These are phyloP conservation scores for Lycopodina hypogea DNA, from an alignment of 37 sponge, comb jelly and placozoan genomes.

Conservation along the genomic window DNA sequence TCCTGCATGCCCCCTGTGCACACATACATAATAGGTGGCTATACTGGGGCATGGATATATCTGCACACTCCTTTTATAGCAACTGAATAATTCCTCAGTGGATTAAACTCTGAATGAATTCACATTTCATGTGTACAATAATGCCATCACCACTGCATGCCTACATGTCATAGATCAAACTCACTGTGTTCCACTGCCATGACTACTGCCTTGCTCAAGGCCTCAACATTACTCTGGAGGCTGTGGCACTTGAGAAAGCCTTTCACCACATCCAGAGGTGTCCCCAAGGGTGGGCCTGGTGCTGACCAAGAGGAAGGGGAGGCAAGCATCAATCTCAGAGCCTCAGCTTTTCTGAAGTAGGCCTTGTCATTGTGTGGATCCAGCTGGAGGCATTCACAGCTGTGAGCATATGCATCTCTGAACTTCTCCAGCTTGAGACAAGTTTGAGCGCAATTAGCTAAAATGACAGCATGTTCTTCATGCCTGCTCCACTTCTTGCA, in stretches of 20 bases:
- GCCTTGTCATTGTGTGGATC: conserved; percentile 36
- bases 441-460: conserved; percentile 48
- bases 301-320: neutral
- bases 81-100: no score
- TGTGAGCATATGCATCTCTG: conserved; percentile 35
- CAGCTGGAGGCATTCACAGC: conserved; percentile 17
- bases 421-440: conserved; percentile 35
- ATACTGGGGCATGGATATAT: no score
- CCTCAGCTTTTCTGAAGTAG: conserved; percentile 43
- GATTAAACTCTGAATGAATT: no score
- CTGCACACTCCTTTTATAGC: no score
- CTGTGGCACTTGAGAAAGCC: conserved; percentile 29
- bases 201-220: conserved; percentile 2
- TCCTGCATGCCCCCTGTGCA: no score
- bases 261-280: neutral
- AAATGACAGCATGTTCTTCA: conserved; percentile 22
- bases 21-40: no score
- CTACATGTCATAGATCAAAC: no score
- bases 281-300: neutral
- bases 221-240: conserved; percentile 4
- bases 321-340: conserved; percentile 16
- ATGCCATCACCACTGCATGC: no score
- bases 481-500: conserved; percentile 12
- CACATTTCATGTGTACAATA: no score
- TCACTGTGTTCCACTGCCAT: conserved; percentile 13